Percentiles rank a stretch among this genome's conserved stretches.
Evolutionary conservation across 2,888 invertebrate genomes (phyloP).

Genomic region (Ditylenchus weischeri): DNA sequence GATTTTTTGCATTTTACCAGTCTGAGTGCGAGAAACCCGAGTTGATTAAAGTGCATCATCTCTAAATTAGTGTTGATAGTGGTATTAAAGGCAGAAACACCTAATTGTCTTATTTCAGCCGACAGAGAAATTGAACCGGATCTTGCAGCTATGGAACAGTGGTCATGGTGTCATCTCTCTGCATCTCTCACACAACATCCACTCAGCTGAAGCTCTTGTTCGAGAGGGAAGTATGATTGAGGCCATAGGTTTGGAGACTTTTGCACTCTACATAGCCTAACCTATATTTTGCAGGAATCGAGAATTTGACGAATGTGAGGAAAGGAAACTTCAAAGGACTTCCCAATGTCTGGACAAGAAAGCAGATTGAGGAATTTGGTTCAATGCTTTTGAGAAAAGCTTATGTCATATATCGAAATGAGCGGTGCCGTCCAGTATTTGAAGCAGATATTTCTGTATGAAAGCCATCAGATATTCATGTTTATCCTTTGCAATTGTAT

Average conservation of each 20-base stretch:
- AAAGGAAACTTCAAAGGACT: constrained; percentile 45
- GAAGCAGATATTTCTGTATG: constrained; percentile 28
- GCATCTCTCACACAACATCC: constrained; percentile 83
- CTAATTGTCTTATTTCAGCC: constrained; percentile 25
- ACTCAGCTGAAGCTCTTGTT: constrained; percentile 86
- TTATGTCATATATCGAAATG: constrained; percentile 33
- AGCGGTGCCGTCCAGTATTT: constrained; percentile 40
- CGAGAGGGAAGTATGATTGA: constrained; percentile 92
- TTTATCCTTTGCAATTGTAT: too few relatives aligned
- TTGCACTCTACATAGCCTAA: too few relatives aligned
- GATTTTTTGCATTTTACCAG: too few relatives aligned
- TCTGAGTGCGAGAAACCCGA: too few relatives aligned
- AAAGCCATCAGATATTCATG: too few relatives aligned
- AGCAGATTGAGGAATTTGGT: constrained; percentile 44
- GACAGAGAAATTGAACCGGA: constrained; percentile 71
- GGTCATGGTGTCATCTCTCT: constrained; percentile 82
- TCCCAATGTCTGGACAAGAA: constrained; percentile 37
- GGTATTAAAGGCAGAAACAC: background rate
- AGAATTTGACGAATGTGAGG: constrained; percentile 48
- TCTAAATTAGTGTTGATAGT: too few relatives aligned
- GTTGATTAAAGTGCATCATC: too few relatives aligned
- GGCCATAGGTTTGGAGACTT: constrained; percentile 67
- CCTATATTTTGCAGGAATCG: constrained; percentile 26
- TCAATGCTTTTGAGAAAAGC: constrained; percentile 39
- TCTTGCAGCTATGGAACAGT: constrained; percentile 81